Evolutionary conservation across 1,140 invertebrate species (phyloP).

Genomic region (Frieseomelitta varia): DNA sequence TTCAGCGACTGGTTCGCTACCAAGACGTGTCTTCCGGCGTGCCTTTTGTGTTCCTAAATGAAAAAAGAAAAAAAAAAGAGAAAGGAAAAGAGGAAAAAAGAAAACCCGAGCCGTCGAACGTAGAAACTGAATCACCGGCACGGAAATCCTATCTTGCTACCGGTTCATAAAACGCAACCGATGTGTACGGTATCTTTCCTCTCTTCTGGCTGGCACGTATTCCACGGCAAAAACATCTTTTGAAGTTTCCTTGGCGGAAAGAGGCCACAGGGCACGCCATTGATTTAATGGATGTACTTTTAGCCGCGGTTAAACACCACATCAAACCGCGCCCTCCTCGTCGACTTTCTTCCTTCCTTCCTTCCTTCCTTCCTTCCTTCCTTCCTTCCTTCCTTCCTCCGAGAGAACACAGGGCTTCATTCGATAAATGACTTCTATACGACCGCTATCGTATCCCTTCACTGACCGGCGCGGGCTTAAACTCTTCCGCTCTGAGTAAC

Average conservation of each 20-base stretch:
- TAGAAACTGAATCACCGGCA: slow-evolving; percentile 33
- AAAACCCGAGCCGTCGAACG: background rate
- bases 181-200: slow-evolving; percentile 33
- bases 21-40: background rate
- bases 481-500: background rate
- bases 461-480: background rate
- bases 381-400: slow-evolving; percentile 33
- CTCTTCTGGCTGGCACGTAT: slow-evolving; percentile 10
- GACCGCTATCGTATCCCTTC: slow-evolving; percentile 40
- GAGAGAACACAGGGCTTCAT: slow-evolving; percentile 43
- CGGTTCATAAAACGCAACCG: slow-evolving; percentile 51
- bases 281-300: slow-evolving; percentile 65
- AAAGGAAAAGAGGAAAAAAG: too few species aligned
- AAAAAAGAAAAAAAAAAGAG: background rate
- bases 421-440: slow-evolving; percentile 58
- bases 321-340: slow-evolving; percentile 51
- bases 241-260: slow-evolving; percentile 59
- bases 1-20: background rate
- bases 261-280: slow-evolving; percentile 32
- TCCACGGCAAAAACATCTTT: slow-evolving; percentile 60
- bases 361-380: too few species aligned
- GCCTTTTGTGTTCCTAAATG: slow-evolving; percentile 34
- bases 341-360: slow-evolving; percentile 28
- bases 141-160: slow-evolving; percentile 35
- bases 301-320: slow-evolving; percentile 62